Conservation (phyloP, 1,140 invertebrate genomes). For the Portunus trituberculatus region DNA sequence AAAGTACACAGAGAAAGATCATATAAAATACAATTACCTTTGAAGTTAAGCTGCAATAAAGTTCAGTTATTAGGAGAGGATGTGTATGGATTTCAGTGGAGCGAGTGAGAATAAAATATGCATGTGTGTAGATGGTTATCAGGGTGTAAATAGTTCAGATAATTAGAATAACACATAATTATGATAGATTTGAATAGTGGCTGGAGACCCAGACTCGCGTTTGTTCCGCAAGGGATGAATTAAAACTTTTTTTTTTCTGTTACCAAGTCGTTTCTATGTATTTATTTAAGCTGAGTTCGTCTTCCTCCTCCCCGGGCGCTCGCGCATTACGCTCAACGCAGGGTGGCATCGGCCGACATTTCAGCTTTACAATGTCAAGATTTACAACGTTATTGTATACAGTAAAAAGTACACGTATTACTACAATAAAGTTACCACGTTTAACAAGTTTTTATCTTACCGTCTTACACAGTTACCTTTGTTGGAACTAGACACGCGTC, state of each 20-base stretch:
- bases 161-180: neutral
- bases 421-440: neutral
- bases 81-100: neutral
- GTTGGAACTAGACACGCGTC: conserved; percentile 4
- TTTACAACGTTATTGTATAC: conserved; percentile 33
- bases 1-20: neutral
- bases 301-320: conserved; percentile 67
- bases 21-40: neutral
- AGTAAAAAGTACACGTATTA: neutral
- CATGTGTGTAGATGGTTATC: neutral
- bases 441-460: neutral
- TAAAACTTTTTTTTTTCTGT: conserved; percentile 46
- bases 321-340: conserved; percentile 63
- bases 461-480: neutral
- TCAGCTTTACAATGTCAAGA: conserved; percentile 8
- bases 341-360: conserved; percentile 57
- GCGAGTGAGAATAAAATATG: neutral
- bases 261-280: conserved; percentile 15
- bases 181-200: neutral
- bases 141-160: too few species aligned
- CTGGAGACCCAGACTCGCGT: conserved; percentile 47
- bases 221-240: conserved; percentile 45
- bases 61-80: neutral
- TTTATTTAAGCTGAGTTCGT: conserved; percentile 56
- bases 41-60: neutral